phyloP scores from a whole-genome alignment of 2,113 vertebrate genomes.

The Gavialis gangeticus region DNA sequence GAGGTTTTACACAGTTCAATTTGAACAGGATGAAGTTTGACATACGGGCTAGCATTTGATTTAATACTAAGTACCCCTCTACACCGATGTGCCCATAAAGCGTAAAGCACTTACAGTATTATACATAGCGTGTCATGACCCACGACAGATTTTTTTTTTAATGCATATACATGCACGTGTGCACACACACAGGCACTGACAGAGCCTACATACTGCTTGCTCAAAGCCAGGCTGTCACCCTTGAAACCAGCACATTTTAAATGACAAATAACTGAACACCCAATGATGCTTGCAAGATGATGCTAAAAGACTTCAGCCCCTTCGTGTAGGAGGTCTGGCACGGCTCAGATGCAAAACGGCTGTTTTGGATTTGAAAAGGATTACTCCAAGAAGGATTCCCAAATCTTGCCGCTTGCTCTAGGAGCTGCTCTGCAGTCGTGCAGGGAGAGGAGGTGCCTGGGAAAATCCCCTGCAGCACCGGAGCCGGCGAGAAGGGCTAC shows the following conservation, averaged over 20 bases:
- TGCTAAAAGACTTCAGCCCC: background rate
- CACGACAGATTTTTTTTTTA: constrained; percentile 46
- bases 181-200: constrained; percentile 56
- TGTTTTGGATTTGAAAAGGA: background rate
- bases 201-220: constrained; percentile 52
- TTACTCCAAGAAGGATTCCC: background rate
- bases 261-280: constrained; percentile 41
- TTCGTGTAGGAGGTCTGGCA: background rate
- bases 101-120: constrained; percentile 39
- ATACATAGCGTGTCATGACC: constrained; percentile 68
- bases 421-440: fast-evolving
- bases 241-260: constrained; percentile 36
- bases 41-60: constrained; percentile 48
- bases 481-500: background rate
- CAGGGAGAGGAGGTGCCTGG: background rate
- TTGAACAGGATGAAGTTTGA: constrained; percentile 62
- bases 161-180: background rate
- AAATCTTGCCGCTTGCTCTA: fast-evolving
- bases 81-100: constrained; percentile 44
- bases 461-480: fast-evolving
- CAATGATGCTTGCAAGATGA: background rate
- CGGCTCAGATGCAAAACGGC: background rate
- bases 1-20: constrained; percentile 61
- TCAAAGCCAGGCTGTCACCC: constrained; percentile 62
- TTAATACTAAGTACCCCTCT: constrained; percentile 64